Evolutionary conservation across 1,140 invertebrate species (phyloP).

Genomic region (Pachyrhynchus sulphureomaculatus): DNA sequence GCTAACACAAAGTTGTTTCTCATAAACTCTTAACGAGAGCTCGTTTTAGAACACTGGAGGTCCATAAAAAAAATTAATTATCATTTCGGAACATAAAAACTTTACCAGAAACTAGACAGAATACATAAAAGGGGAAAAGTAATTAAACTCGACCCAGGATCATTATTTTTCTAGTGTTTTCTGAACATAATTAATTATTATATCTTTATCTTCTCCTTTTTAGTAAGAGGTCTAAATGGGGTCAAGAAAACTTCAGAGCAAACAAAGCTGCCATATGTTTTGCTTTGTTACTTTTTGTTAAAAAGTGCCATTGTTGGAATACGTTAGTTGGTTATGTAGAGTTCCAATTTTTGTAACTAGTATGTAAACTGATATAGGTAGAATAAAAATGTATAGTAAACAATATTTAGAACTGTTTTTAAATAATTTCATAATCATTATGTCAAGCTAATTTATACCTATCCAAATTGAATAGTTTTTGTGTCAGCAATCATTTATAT

Average conservation of each 20-base stretch:
- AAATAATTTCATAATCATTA: too few species aligned
- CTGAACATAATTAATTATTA: conserved; percentile 26
- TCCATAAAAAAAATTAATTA: background rate
- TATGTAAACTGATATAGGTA: background rate
- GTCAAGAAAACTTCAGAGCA: conserved; percentile 23
- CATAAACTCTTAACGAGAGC: too few species aligned
- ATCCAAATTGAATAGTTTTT: too few species aligned
- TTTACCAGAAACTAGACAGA: background rate
- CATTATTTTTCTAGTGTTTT: conserved; percentile 15
- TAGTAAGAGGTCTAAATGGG: conserved; percentile 23
- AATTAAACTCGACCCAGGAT: conserved; percentile 10
- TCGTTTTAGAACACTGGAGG: too few species aligned
- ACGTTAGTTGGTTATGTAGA: conserved; percentile 7
- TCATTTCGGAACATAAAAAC: background rate
- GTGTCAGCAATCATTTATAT: too few species aligned
- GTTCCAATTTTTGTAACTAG: conserved; percentile 10
- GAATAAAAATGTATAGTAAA: background rate
- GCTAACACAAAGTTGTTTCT: too few species aligned
- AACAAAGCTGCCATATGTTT: conserved; percentile 26
- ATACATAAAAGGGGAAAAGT: conserved; percentile 9
- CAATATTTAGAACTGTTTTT: conserved; percentile 12
- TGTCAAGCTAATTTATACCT: too few species aligned
- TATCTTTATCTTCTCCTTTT: conserved; percentile 26
- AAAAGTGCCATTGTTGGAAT: conserved; percentile 14
- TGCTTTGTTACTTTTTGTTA: conserved; percentile 28